Percentiles rank a stretch among this genome's conserved stretches.
Conservation (phyloP, 1,140 invertebrate species). For the Scaptomyza hsui region DNA sequence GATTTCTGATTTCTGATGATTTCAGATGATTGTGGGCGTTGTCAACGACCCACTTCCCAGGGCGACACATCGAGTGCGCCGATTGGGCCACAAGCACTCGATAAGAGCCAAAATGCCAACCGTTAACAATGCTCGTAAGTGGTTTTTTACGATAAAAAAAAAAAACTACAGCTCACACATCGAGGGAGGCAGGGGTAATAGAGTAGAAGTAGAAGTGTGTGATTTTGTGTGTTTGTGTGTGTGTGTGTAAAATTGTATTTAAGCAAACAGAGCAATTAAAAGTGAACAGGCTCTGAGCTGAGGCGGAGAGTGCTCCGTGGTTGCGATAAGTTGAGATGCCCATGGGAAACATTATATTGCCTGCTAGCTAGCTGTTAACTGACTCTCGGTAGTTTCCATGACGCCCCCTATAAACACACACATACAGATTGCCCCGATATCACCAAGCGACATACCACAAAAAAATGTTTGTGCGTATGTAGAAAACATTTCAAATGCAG, state of each 20-base stretch:
- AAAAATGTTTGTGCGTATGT: neutral
- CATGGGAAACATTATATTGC: slow-evolving; percentile 38
- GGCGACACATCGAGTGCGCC: slow-evolving; percentile 22
- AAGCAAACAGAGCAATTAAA: slow-evolving; percentile 51
- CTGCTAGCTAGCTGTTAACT: slow-evolving; percentile 1
- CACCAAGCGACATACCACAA: slow-evolving; percentile 7
- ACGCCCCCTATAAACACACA: slow-evolving; percentile 45
- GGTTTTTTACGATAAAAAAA: slow-evolving; percentile 46
- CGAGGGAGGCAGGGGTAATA: neutral
- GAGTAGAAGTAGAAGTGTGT: neutral
- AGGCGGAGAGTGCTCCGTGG: slow-evolving; percentile 27
- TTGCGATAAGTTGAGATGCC: slow-evolving; percentile 32
- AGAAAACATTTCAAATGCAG: neutral
- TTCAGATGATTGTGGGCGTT: slow-evolving; percentile 44
- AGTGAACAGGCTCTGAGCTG: slow-evolving; percentile 23
- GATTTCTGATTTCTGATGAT: neutral
- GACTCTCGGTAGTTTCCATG: slow-evolving; percentile 36
- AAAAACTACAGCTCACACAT: neutral
- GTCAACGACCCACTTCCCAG: slow-evolving; percentile 56
- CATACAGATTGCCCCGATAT: slow-evolving; percentile 26
- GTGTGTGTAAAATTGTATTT: slow-evolving; percentile 27
- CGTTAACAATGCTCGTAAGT: slow-evolving; percentile 45
- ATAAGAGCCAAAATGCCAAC: slow-evolving; percentile 42
- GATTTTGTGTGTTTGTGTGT: too few species aligned
- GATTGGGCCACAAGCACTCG: slow-evolving; percentile 39